These are phyloP conservation scores for Crambe crambe DNA, from an alignment of 37 sponge, comb jelly and placozoan species.

Conservation along the genomic window DNA sequence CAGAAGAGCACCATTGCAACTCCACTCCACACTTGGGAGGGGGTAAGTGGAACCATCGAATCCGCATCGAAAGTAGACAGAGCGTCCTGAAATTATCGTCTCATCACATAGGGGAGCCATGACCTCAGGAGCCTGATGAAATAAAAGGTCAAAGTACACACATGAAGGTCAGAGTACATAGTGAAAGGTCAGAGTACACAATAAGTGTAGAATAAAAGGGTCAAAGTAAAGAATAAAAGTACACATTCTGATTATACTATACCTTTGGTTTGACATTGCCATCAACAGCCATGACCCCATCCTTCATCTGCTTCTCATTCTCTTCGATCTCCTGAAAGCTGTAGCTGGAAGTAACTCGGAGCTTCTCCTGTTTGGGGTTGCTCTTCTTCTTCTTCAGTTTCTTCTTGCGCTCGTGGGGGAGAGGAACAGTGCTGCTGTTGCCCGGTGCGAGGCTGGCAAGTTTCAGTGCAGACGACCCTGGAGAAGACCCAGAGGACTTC, in stretches of 20 bases:
- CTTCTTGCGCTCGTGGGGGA: neutral
- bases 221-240: too few relatives aligned
- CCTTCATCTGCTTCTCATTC: neutral
- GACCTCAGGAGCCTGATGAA: conserved; percentile 21
- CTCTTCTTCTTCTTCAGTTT: neutral
- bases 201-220: neutral
- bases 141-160: neutral
- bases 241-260: neutral
- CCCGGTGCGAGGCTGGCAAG: neutral
- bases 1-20: conserved; percentile 43
- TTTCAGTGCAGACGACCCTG: neutral
- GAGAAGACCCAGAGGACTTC: neutral
- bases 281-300: neutral
- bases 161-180: too few relatives aligned
- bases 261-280: conserved; percentile 1
- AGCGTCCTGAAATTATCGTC: conserved; percentile 22
- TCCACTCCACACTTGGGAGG: conserved; percentile 43
- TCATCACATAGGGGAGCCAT: conserved; percentile 32
- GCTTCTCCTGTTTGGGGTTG: neutral
- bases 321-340: neutral
- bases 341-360: neutral
- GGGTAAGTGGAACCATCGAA: conserved; percentile 35
- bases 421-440: neutral
- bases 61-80: conserved; percentile 36
- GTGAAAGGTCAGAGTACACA: neutral